Percentiles rank a stretch among this genome's conserved stretches.
Evolutionary conservation across 2,797 vertebrate species (phyloP).

Genomic region (Clarias platycephalus): DNA sequence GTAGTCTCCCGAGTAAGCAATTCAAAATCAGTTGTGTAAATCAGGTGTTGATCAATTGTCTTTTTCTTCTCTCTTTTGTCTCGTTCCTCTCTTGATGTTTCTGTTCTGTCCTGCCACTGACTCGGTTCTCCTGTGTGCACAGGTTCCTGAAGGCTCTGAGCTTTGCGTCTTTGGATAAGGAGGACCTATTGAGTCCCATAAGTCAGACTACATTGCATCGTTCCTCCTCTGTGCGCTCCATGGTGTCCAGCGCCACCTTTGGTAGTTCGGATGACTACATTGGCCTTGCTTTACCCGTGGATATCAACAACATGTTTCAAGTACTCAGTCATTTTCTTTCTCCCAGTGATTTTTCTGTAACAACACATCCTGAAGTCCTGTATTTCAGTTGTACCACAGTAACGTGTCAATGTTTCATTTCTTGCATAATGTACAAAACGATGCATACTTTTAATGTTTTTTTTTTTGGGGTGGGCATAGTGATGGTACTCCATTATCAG

Average conservation of each 20-base stretch:
- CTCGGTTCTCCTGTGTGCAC: constrained; percentile 37
- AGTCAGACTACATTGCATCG: constrained; percentile 95
- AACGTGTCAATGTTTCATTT: too few relatives aligned
- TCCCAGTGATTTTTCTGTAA: too few relatives aligned
- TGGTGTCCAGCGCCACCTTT: constrained; percentile 92
- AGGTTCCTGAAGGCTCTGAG: constrained; percentile 99
- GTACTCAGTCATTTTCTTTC: constrained; percentile 57
- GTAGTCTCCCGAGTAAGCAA: neutral
- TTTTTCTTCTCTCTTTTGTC: neutral
- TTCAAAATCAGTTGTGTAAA: neutral
- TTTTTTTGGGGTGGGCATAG: too few relatives aligned
- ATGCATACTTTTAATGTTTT: too few relatives aligned
- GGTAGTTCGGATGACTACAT: constrained; percentile 94
- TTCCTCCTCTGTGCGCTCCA: constrained; percentile 95
- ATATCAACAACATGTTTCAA: constrained; percentile 96
- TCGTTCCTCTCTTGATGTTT: constrained; percentile 17
- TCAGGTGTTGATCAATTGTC: neutral
- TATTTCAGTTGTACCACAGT: too few relatives aligned
- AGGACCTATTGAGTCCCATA: constrained; percentile 95
- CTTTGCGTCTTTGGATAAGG: constrained; percentile 96
- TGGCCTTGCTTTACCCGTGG: constrained; percentile 91
- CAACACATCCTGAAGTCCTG: too few relatives aligned
- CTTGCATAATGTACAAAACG: too few relatives aligned
- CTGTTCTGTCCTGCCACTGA: constrained; percentile 63
- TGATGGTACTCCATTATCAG: too few relatives aligned